These are phyloP conservation scores for Caradrina clavipalpis DNA, from an alignment of 2,888 invertebrate genomes.

Conservation along the genomic window DNA sequence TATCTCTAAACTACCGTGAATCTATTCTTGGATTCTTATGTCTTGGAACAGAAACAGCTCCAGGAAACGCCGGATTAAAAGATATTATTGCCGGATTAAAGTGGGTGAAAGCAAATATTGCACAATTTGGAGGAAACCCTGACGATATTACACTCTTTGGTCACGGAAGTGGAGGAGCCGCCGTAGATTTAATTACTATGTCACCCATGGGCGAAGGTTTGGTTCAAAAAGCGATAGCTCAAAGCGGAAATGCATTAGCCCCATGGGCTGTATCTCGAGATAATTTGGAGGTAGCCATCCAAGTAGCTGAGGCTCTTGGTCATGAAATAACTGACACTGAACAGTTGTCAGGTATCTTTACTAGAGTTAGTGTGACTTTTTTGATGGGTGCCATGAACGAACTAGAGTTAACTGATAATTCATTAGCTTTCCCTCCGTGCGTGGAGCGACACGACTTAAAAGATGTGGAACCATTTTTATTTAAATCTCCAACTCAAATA, in stretches of 20 bases:
- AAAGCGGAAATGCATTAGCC: slow-evolving; percentile 85
- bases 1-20: slow-evolving; percentile 93
- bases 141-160: slow-evolving; percentile 95
- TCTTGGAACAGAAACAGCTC: slow-evolving; percentile 90
- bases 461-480: slow-evolving; percentile 73
- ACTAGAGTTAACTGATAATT: slow-evolving; percentile 82
- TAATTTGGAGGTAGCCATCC: slow-evolving; percentile 79
- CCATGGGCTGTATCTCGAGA: slow-evolving; percentile 87
- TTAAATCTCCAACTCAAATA: slow-evolving; percentile 77
- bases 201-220: slow-evolving; percentile 80
- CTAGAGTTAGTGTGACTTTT: slow-evolving; percentile 77
- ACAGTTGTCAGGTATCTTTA: slow-evolving; percentile 77
- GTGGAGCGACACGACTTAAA: slow-evolving; percentile 76
- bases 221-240: slow-evolving; percentile 81
- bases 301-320: slow-evolving; percentile 82
- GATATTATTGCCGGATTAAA: slow-evolving; percentile 95
- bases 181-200: slow-evolving; percentile 83
- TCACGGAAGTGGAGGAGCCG: slow-evolving; percentile 94
- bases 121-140: slow-evolving; percentile 95
- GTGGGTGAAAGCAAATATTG: slow-evolving; percentile 94
- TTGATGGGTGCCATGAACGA: slow-evolving; percentile 84
- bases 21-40: slow-evolving; percentile 94
- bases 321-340: slow-evolving; percentile 75
- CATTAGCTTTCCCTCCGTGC: slow-evolving; percentile 85
- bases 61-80: slow-evolving; percentile 96